Percentiles rank a stretch among this genome's conserved stretches.
Conservation (phyloP, 1,140 invertebrate genomes). For the Drosophila repleta region DNA sequence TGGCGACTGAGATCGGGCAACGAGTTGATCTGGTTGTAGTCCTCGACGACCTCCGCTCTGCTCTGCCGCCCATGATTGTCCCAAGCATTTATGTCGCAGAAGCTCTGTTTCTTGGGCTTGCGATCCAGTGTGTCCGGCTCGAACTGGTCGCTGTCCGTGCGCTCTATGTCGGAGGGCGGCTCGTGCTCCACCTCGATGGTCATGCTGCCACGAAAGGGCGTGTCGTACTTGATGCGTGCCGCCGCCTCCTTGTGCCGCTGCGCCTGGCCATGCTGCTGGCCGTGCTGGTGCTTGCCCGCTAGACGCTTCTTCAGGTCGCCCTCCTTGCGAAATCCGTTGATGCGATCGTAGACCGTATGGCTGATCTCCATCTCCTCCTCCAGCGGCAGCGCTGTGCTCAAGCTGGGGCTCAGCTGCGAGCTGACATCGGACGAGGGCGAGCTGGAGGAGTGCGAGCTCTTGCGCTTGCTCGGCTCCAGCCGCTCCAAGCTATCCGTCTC, state of each 20-base stretch:
- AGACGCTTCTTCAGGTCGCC: slow-evolving; percentile 71
- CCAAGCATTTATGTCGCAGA: slow-evolving; percentile 83
- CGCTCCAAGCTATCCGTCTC: slow-evolving; percentile 92
- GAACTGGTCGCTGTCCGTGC: slow-evolving; percentile 87
- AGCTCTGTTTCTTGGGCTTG: slow-evolving; percentile 88
- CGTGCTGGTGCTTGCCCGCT: slow-evolving; percentile 53
- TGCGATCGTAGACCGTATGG: slow-evolving; percentile 87
- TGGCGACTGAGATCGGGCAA: slow-evolving; percentile 66
- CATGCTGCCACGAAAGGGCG: slow-evolving; percentile 83
- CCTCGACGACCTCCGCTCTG: slow-evolving; percentile 85
- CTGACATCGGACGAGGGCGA: slow-evolving; percentile 88
- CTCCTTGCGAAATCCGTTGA: slow-evolving; percentile 78
- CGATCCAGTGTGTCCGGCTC: slow-evolving; percentile 93
- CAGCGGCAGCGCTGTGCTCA: slow-evolving; percentile 88
- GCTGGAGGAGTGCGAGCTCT: slow-evolving; percentile 84
- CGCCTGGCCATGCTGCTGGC: slow-evolving; percentile 25
- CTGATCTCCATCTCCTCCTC: slow-evolving; percentile 91
- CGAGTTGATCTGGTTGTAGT: slow-evolving; percentile 85
- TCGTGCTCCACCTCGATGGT: slow-evolving; percentile 90
- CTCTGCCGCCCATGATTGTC: slow-evolving; percentile 73
- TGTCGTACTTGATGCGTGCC: slow-evolving; percentile 81
- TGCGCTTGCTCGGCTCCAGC: slow-evolving; percentile 85
- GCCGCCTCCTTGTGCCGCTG: slow-evolving; percentile 73
- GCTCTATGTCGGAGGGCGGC: slow-evolving; percentile 77
- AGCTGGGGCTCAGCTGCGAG: slow-evolving; percentile 88